These are phyloP conservation scores for Pitangus sulphuratus DNA, from an alignment of 2,797 vertebrate genomes.

Conservation along the genomic window DNA sequence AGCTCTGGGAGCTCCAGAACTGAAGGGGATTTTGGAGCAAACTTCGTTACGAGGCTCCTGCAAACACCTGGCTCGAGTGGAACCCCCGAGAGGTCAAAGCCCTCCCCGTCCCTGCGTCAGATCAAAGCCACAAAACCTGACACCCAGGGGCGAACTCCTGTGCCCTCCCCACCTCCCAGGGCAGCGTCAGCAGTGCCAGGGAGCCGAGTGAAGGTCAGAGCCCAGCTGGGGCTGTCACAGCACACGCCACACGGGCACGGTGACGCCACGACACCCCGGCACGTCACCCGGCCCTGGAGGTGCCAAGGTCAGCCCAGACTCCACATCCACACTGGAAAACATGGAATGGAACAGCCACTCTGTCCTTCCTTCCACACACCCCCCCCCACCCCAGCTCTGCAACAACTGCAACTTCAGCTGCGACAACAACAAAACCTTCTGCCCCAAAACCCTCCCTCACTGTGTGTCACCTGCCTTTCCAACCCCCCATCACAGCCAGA, in stretches of 20 bases:
- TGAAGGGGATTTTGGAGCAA: neutral
- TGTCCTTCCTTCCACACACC: neutral
- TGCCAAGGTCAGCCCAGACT: neutral
- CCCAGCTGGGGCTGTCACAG: neutral
- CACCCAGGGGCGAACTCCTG: neutral
- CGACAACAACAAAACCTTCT: neutral
- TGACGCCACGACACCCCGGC: neutral
- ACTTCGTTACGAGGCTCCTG: neutral
- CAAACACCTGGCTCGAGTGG: fast-evolving
- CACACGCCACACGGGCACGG: fast-evolving
- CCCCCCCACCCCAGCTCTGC: neutral
- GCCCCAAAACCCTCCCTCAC: neutral
- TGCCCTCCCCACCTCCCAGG: neutral
- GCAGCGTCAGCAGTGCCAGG: neutral
- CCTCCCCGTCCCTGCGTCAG: neutral
- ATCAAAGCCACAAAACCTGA: neutral
- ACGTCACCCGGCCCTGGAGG: neutral
- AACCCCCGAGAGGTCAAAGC: neutral
- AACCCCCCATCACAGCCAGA: neutral
- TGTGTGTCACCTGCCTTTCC: neutral
- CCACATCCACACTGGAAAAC: neutral
- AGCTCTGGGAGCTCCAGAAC: neutral
- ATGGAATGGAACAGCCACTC: fast-evolving
- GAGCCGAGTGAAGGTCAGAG: neutral
- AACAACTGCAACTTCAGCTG: neutral